Evolutionary conservation across 1,140 invertebrate genomes (phyloP).

Genomic region (Drosophila ohnishii): DNA sequence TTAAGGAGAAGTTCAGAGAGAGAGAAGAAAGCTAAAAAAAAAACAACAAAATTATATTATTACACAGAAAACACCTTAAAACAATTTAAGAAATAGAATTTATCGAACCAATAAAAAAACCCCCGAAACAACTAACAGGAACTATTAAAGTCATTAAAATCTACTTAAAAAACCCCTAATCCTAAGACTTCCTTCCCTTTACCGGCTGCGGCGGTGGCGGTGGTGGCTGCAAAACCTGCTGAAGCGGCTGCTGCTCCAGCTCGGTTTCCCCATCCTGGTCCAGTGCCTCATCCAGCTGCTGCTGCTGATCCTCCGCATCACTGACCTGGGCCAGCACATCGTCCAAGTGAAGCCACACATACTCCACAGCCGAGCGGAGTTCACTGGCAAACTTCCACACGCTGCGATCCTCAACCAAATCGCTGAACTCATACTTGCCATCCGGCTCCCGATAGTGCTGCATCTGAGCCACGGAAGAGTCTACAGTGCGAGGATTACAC

Average conservation of each 20-base stretch:
- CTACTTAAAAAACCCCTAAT: not conserved
- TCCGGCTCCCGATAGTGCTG: conserved; percentile 72
- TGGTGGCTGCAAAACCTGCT: conserved; percentile 1
- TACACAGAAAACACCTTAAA: not conserved
- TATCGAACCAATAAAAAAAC: not conserved
- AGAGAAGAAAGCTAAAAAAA: too few relatives aligned
- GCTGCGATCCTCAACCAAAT: conserved; percentile 57
- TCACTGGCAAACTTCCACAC: conserved; percentile 54
- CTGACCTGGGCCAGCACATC: conserved; percentile 32
- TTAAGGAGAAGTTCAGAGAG: too few relatives aligned
- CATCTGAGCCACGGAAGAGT: conserved; percentile 47
- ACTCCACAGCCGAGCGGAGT: conserved; percentile 41
- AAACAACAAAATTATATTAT: too few relatives aligned
- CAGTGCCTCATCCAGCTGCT: conserved; percentile 22
- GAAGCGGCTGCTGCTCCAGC: conserved; percentile 33
- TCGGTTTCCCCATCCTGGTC: conserved; percentile 39
- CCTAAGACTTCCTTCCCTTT: not conserved
- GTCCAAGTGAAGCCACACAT: conserved; percentile 59
- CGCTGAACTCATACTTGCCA: conserved; percentile 19
- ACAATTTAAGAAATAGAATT: too few relatives aligned
- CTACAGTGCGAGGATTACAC: conserved; percentile 33
- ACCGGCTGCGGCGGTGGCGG: not conserved
- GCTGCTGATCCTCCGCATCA: conserved; percentile 35
- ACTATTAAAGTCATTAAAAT: not conserved
- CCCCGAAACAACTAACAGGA: not conserved